phyloP scores from a whole-genome alignment of 92 coral and sea anemone species.

The Phenganax subtilis region DNA sequence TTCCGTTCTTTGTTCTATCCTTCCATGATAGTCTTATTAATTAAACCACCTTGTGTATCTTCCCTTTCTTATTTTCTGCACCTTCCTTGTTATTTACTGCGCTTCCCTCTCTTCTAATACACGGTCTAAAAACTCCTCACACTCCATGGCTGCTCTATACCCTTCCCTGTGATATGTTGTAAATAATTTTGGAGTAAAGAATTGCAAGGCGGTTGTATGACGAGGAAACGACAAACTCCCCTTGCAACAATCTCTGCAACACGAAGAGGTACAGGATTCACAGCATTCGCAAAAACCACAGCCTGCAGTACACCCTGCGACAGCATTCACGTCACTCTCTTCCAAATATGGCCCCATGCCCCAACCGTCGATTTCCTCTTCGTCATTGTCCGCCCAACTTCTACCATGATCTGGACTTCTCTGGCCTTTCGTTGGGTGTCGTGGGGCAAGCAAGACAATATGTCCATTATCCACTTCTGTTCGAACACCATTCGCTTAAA shows the following conservation, averaged over 20 bases:
- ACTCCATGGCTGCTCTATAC: conserved; percentile 76
- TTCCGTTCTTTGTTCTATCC: too few relatives aligned
- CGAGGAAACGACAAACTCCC: conserved; percentile 51
- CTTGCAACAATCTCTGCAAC: background rate
- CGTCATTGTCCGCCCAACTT: background rate
- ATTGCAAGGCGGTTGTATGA: conserved; percentile 70
- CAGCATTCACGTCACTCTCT: background rate
- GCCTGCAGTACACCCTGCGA: background rate
- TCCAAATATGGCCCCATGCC: background rate
- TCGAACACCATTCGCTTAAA: background rate
- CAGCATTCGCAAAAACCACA: conserved; percentile 31
- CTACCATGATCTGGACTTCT: too few relatives aligned
- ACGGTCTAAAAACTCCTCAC: background rate
- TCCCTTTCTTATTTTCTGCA: too few relatives aligned
- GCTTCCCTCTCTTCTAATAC: too few relatives aligned
- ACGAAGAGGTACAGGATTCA: background rate
- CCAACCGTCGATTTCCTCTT: background rate
- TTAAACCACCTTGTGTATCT: too few relatives aligned
- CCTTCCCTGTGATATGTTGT: conserved; percentile 85
- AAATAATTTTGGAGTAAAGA: conserved; percentile 67
- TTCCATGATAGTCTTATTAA: too few relatives aligned
- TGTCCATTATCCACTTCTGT: background rate
- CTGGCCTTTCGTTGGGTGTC: background rate
- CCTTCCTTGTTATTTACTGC: too few relatives aligned
- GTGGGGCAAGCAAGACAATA: conserved; percentile 18